A percentile compares a stretch with the other conserved stretches of the same genome.
phyloP scores from a whole-genome alignment of 2,888 invertebrate species.

The Noctua pronuba region DNA sequence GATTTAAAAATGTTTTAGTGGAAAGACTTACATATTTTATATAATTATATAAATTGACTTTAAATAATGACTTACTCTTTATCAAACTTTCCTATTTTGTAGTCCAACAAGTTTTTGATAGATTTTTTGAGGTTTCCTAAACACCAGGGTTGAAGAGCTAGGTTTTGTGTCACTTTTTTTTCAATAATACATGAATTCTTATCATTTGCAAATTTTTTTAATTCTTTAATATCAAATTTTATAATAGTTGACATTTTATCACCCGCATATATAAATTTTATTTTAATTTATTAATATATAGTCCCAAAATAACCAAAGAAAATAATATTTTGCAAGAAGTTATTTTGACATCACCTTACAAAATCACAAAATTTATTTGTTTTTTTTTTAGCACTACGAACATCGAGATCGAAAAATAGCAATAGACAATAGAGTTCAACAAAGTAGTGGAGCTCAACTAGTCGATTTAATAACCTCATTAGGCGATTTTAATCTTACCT shows the following conservation, averaged over 20 bases:
- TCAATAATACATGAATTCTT: conserved; percentile 90
- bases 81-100: conserved; percentile 91
- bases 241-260: conserved; percentile 86
- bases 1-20: neutral
- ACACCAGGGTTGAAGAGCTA: conserved; percentile 92
- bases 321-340: conserved; percentile 28
- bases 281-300: conserved; percentile 17
- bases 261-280: conserved; percentile 51
- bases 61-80: conserved; percentile 88
- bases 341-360: conserved; percentile 50
- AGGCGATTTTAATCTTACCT: neutral
- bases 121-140: conserved; percentile 90
- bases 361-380: conserved; percentile 9
- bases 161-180: conserved; percentile 89
- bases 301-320: conserved; percentile 27
- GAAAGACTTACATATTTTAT: neutral
- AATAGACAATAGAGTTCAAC: conserved; percentile 1
- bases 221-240: conserved; percentile 89
- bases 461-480: neutral
- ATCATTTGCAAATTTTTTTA: conserved; percentile 89
- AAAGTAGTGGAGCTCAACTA: neutral
- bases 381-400: conserved; percentile 35
- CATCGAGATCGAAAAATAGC: neutral
- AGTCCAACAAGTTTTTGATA: conserved; percentile 90
- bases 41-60: too few species aligned